These are phyloP conservation scores for Orussus abietinus DNA, from an alignment of 1,140 invertebrate genomes.

Conservation along the genomic window DNA sequence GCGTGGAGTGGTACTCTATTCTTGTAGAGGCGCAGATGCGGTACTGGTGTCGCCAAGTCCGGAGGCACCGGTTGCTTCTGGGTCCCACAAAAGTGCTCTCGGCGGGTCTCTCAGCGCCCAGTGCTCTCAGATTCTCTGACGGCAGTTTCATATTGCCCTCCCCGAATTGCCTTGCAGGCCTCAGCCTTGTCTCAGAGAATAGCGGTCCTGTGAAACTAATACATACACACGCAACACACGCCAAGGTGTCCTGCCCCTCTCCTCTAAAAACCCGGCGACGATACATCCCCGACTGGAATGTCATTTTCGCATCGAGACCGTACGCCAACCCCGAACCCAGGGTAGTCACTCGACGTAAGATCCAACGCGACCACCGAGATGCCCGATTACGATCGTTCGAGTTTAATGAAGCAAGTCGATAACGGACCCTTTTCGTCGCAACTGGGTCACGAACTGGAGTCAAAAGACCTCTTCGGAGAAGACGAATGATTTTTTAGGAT, in stretches of 20 bases:
- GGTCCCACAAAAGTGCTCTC: conserved; percentile 28
- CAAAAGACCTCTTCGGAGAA: too few species aligned
- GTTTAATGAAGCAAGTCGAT: too few species aligned
- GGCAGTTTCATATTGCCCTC: conserved; percentile 29
- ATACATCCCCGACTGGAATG: too few species aligned
- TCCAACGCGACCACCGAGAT: too few species aligned
- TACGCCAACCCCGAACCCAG: too few species aligned
- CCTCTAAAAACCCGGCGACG: background rate
- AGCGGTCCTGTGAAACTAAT: conserved; percentile 54
- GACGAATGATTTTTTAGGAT: too few species aligned
- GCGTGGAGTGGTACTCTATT: conserved; percentile 48
- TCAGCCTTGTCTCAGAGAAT: conserved; percentile 42
- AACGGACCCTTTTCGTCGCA: too few species aligned
- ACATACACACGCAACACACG: conserved; percentile 55
- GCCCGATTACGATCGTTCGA: too few species aligned
- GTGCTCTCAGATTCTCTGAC: too few species aligned
- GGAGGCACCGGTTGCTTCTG: conserved; percentile 28
- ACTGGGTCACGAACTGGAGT: too few species aligned
- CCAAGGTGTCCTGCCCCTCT: conserved; percentile 39
- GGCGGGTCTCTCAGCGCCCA: conserved; percentile 26
- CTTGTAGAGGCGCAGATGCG: conserved; percentile 37
- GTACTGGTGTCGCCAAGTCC: conserved; percentile 28
- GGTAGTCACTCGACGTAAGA: too few species aligned
- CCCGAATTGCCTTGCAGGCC: conserved; percentile 39
- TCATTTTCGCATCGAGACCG: too few species aligned